Base-by-base conservation (phyloP, 1,140 invertebrate species). In the Nephila pilipes region DNA sequence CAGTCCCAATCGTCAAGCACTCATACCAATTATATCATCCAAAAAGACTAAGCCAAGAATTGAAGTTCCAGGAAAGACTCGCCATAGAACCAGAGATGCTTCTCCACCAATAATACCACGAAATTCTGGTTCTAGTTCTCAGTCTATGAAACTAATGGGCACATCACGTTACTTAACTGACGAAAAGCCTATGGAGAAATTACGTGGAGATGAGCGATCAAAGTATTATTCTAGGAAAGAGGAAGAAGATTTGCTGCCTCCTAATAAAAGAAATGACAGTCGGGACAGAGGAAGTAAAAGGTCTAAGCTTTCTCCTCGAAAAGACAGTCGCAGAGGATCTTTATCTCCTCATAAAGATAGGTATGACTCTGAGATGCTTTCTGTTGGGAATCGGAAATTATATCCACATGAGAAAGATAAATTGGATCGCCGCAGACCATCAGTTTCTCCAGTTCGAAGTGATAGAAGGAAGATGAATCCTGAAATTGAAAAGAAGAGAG, bases 1-100 rank as follows among this genome's bases (percentile, higher is more conserved):
- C 54, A 93, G 87, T 93, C 93, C 93, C 18, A 93, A 93, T 60
- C 79, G 93, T 10, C 69, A 63, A n/a, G 63, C 87, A 25, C 25
- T 93, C 29, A 25, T 85, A 55, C 81, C 93, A 8, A 3, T n/a
- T 14, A 25, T 89, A 12, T 29, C 46, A 12, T 57, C 80, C 12
- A 93, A 93, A 75, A 90, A 93, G 87, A 16, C n/a, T 36, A 85
- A 90, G 29, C 29, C 6, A 32, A 80, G 85, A 83, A 85, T 88
- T 32, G 92, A 93, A n/a, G 20, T 55, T 20, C 0, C 20, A 36
- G 46, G 85, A 8, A 93, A 88, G 57, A 63, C 57, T 29, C 65
- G 58, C 16, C 91, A 87, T 55, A 38, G 90, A 18, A 22, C n/a
- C 4, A 18, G 85, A 87, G 91, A 93, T 12, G 6, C 69, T 22